A percentile compares a stretch with the other conserved stretches of the same genome.
Conservation (phyloP, 2,113 vertebrate species). For the Gavialis gangeticus region DNA sequence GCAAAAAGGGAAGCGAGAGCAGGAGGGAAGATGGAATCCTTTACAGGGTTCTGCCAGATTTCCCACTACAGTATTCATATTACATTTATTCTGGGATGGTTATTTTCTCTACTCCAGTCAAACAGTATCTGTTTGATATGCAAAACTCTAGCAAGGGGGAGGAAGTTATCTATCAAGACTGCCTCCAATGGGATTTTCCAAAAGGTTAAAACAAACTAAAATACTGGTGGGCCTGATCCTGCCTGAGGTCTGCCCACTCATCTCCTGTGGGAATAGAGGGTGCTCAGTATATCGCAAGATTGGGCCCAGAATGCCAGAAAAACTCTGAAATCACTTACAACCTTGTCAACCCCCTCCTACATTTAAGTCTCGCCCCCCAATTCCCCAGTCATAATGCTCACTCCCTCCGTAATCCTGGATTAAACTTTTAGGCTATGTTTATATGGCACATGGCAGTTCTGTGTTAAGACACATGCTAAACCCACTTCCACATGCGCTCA, state of each 20-base stretch:
- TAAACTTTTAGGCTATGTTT: neutral
- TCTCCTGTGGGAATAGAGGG: neutral
- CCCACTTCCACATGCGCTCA: no score
- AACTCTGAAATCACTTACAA: neutral
- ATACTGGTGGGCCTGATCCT: neutral
- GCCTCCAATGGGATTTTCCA: neutral
- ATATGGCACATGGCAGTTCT: no score
- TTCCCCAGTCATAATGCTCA: neutral
- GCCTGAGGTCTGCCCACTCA: neutral
- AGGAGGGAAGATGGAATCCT: neutral
- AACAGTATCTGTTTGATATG: neutral
- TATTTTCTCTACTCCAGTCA: neutral
- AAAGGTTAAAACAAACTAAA: neutral
- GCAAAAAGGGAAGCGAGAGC: neutral
- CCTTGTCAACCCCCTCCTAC: neutral
- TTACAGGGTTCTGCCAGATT: neutral
- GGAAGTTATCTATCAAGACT: neutral
- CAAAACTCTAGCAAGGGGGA: neutral
- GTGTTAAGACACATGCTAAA: no score
- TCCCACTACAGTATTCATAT: constrained; percentile 24
- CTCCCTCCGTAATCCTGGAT: neutral
- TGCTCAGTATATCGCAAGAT: neutral
- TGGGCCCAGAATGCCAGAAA: neutral
- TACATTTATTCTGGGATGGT: neutral
- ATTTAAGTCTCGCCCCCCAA: neutral